phyloP scores from a whole-genome alignment of 2,888 invertebrate species.

The Drosophila mimetica region DNA sequence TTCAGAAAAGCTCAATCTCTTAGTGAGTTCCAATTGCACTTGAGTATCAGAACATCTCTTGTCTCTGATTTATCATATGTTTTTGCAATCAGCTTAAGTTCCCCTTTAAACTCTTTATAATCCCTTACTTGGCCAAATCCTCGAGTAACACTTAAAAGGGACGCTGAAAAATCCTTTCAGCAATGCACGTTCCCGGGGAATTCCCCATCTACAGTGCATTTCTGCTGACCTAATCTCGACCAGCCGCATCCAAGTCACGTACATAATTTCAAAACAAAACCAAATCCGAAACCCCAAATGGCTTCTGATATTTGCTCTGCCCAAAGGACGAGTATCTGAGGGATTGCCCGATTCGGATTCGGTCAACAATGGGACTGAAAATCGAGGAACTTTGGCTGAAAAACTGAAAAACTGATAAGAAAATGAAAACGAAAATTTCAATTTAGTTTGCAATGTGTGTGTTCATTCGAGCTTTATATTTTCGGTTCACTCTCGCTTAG shows the following conservation, averaged over 20 bases:
- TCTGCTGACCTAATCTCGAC: constrained; percentile 44
- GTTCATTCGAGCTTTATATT: constrained; percentile 31
- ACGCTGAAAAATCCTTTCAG: constrained; percentile 40
- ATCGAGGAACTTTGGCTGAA: constrained; percentile 4
- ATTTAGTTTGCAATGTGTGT: constrained; percentile 23
- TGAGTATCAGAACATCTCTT: background rate
- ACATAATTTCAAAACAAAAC: constrained; percentile 39
- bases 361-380: constrained; percentile 11
- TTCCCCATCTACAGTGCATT: constrained; percentile 28
- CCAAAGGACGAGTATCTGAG: constrained; percentile 19
- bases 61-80: background rate
- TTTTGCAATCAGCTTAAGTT: background rate
- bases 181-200: constrained; percentile 34
- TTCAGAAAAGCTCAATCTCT: no score
- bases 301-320: constrained; percentile 27
- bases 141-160: constrained; percentile 21
- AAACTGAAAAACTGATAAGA: constrained; percentile 7
- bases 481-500: constrained; percentile 44
- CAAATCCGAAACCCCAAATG: constrained; percentile 35
- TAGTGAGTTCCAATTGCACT: background rate
- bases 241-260: constrained; percentile 44
- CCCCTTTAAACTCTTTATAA: constrained; percentile 7
- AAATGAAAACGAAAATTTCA: constrained; percentile 19
- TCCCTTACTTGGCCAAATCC: constrained; percentile 13
- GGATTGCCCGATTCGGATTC: constrained; percentile 25